Evolutionary conservation across 2,888 invertebrate genomes (phyloP), one percentile per base, ranked within the genome.

Genomic region (Eupeodes luniger): DNA sequence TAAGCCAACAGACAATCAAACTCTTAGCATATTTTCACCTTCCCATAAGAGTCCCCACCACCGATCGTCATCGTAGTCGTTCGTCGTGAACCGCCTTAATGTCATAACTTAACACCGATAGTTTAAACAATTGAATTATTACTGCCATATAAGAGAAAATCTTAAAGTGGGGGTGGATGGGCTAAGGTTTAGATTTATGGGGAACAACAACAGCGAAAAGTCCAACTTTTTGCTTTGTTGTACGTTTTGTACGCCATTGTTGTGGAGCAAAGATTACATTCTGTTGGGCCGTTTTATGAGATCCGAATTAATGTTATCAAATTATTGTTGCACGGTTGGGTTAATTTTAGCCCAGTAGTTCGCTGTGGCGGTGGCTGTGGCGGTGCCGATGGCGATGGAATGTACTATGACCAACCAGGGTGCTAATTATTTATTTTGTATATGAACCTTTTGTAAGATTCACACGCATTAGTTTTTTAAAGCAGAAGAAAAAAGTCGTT

Each of bases 371-470:
- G 2, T 40, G 40, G 9, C 1, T 3, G 40, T 9, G 40, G 40
- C 0, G 40, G 40, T 9, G 5, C 4, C 0, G 40, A 1, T 40
- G 51, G 62, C 51, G 12, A 6, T 49, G 80, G 77, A 67, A 80
- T 78, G 70, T 72, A 66, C 72, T 61, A 83, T 72, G 80, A 69
- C 81, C 84, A 69, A 84, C 84, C 64, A 55, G 88, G 84, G 84
- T 84, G 88, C 88, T 88, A 88, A 88, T 88, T 88, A 84, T 88
- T 88, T 87, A 66, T 87, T 83, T 87, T 87, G 62, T 81, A 49
- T 74, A 49, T 74, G 36, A 40, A 77, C 76, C 70, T 75, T 82
- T 86, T 82, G 75, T 82, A 62, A 69, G 36, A 72, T 87, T 70
- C 79, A 83, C 86, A 75, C 86, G 72, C 70, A 79, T 87, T 75